Evolutionary conservation across 1,140 invertebrate genomes (phyloP).

Genomic region (Procambarus clarkii): DNA sequence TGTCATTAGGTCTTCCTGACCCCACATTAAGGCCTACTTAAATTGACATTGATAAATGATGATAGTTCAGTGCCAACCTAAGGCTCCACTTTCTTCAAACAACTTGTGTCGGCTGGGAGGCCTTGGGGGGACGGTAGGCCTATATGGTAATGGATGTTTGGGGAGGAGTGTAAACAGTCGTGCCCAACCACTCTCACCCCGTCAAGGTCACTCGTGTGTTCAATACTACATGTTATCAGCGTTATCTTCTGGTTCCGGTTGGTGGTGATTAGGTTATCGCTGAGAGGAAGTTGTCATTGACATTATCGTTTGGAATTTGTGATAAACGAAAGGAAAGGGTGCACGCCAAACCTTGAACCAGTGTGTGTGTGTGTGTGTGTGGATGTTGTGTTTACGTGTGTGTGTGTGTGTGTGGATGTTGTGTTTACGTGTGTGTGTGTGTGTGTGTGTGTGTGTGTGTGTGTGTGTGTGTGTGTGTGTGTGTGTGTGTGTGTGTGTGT

Average conservation of each 20-base stretch:
- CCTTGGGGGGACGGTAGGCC: too few species aligned
- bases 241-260: constrained; percentile 37
- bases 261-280: not conserved
- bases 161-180: not conserved
- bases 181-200: too few species aligned
- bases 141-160: too few species aligned
- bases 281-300: constrained; percentile 15
- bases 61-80: too few species aligned
- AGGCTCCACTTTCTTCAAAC: too few species aligned
- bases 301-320: constrained; percentile 10
- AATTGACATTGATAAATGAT: too few species aligned
- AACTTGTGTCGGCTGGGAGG: too few species aligned
- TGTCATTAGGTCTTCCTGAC: too few species aligned
- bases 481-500: constrained; percentile 21
- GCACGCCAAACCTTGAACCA: not conserved
- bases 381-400: constrained; percentile 30
- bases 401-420: not conserved
- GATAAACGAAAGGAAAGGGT: constrained; percentile 15
- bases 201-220: not conserved
- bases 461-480: constrained; percentile 4
- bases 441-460: too few species aligned
- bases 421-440: too few species aligned
- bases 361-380: constrained; percentile 29
- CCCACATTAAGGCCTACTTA: too few species aligned
- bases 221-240: constrained; percentile 6